A percentile compares a stretch with the other conserved stretches of the same genome.
Conservation (phyloP, 2,888 invertebrate species). For the Cetonia aurata region DNA sequence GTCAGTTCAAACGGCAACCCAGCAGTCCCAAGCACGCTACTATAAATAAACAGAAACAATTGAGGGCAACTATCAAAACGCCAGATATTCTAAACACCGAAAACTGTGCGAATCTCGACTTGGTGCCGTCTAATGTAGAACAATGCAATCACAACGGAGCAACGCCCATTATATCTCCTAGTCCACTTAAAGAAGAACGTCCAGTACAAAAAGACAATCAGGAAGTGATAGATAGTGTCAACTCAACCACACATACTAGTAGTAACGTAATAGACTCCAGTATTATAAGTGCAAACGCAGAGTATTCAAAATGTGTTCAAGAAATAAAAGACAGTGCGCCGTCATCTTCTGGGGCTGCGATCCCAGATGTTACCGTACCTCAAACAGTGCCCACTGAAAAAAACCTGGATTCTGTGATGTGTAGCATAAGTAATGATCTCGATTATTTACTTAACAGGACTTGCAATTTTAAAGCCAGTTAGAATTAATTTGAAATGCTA, state of each 20-base stretch:
- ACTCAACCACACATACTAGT: not conserved
- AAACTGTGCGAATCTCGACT: conserved; percentile 27
- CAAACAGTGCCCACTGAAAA: conserved; percentile 13
- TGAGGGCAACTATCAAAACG: conserved; percentile 5
- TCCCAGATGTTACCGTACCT: not conserved
- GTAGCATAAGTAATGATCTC: conserved; percentile 84
- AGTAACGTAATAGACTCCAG: not conserved
- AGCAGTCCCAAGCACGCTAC: conserved; percentile 12
- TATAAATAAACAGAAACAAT: conserved; percentile 20
- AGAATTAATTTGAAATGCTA: conserved; percentile 6
- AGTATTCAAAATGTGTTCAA: conserved; percentile 26
- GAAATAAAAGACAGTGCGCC: not conserved
- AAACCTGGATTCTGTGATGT: conserved; percentile 75
- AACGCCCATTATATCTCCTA: not conserved
- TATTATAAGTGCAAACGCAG: not conserved
- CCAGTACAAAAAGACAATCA: conserved; percentile 18
- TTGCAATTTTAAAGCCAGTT: conserved; percentile 4
- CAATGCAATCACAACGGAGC: not conserved
- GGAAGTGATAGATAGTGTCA: not conserved
- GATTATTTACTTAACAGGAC: conserved; percentile 79
- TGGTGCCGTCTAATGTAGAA: conserved; percentile 13
- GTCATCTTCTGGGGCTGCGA: not conserved
- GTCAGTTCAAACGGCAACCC: conserved; percentile 10
- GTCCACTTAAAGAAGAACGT: conserved; percentile 1
- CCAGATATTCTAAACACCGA: conserved; percentile 36